Base-by-base conservation (phyloP, 2,113 vertebrate species). In the Paratilapia polleni region DNA sequence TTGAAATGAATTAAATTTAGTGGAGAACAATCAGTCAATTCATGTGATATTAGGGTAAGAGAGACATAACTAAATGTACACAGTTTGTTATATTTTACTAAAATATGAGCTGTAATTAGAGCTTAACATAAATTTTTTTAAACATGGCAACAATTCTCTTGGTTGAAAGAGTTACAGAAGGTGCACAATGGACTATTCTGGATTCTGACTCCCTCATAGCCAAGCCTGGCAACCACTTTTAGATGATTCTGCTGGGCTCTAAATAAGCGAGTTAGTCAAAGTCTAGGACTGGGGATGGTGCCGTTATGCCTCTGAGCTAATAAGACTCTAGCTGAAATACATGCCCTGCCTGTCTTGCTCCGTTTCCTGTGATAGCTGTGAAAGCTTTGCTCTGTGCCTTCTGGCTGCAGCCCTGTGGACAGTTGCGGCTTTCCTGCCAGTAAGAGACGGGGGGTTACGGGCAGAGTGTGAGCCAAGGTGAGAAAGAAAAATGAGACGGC, bases 401-500 rank as follows among this genome's bases (percentile, higher is more conserved):
- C 76, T 75, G 75, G 62, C 60, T 74, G 83, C 83, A 77, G 84
- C 84, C 73, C 54, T n/a, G 52, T 38, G 52, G 86, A 82, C 77
- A 19, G 41, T 5, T 31, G 22, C 9, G 26, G 60, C 75, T 80
- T 80, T 62, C 68, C 79, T 47, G 63, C 58, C 77, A 47, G 56
- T 13, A 4, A 78, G 43, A 66, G 78, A 28, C 26, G 5, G 8
- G 20, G 11, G 68, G 61, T 70, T 56, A 36, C 2, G 10, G 38
- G 26, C 59, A 43, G 68, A 63, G 41, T 9, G 31, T 8, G 63
- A 80, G 62, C 61, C 66, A 73, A 80, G 86, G 88, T 88, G 89
- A 76, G 83, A 84, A 80, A 58, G 64, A 82, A 81, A 77, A 88
- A 87, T 47, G 80, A 88, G 87, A 77, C 26, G n/a, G 31, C 60